Evolutionary conservation across 2,113 vertebrate species (phyloP).

Genomic region (Chaetodon auriga): DNA sequence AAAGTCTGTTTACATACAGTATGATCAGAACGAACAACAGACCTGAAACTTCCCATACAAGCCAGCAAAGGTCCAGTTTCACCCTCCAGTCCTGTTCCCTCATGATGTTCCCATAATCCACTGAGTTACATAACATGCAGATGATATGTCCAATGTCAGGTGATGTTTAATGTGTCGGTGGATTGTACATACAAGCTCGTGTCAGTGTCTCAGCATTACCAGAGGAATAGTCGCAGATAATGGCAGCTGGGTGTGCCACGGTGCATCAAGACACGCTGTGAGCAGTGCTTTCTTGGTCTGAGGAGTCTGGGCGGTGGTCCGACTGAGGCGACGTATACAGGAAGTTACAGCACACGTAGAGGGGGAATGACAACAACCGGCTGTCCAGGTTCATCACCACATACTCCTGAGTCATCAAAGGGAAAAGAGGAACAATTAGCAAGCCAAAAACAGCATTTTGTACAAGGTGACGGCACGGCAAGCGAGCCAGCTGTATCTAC

Average conservation of each 20-base stretch:
- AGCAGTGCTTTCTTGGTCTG: slow-evolving; percentile 72
- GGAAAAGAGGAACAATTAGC: neutral
- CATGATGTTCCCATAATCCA: slow-evolving; percentile 12
- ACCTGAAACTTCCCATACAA: neutral
- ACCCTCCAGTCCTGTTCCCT: neutral
- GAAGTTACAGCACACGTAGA: slow-evolving; percentile 98
- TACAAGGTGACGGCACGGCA: neutral
- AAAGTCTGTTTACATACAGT: neutral
- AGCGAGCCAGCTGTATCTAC: neutral
- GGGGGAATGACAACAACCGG: slow-evolving; percentile 92
- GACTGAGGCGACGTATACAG: slow-evolving; percentile 90
- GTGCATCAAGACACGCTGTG: slow-evolving; percentile 76
- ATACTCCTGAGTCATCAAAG: slow-evolving; percentile 87
- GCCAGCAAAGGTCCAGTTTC: slow-evolving; percentile 4
- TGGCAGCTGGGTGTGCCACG: neutral
- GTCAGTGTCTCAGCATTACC: slow-evolving; percentile 42
- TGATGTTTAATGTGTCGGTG: slow-evolving; percentile 28
- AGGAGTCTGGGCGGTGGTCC: slow-evolving; percentile 79
- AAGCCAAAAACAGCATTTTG: neutral
- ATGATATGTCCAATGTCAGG: slow-evolving; percentile 29
- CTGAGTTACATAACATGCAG: slow-evolving; percentile 56
- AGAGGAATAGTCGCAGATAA: slow-evolving; percentile 33
- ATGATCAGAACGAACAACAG: neutral
- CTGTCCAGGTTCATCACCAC: slow-evolving; percentile 98
- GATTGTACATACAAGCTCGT: slow-evolving; percentile 50